These are phyloP conservation scores for Echeneis naucrates DNA, from an alignment of 2,797 vertebrate genomes.

Conservation along the genomic window DNA sequence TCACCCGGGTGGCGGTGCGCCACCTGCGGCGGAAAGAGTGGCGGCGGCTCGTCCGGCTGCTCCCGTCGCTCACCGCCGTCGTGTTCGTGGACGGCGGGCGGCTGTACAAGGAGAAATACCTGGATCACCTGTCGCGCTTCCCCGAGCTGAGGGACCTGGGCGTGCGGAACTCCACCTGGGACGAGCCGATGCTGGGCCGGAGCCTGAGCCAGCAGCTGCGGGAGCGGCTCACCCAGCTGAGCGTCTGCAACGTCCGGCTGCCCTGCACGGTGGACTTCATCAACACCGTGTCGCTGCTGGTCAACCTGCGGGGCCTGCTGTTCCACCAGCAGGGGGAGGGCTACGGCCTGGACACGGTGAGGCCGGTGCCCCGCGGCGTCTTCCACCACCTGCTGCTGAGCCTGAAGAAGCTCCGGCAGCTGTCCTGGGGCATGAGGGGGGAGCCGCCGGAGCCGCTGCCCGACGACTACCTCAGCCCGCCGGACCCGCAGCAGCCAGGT, in stretches of 20 bases:
- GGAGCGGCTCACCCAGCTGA: slow-evolving; percentile 64
- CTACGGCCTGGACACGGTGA: slow-evolving; percentile 64
- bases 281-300: slow-evolving; percentile 38
- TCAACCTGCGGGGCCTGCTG: slow-evolving; percentile 67
- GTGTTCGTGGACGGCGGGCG: slow-evolving; percentile 70
- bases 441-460: slow-evolving; percentile 66
- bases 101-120: slow-evolving; percentile 65
- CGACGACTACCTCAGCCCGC: slow-evolving; percentile 69
- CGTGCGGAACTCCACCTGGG: slow-evolving; percentile 68
- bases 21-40: slow-evolving; percentile 74
- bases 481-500: slow-evolving; percentile 59
- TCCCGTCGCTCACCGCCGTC: slow-evolving; percentile 66
- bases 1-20: slow-evolving; percentile 66
- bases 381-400: slow-evolving; percentile 66
- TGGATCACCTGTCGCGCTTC: slow-evolving; percentile 62
- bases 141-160: slow-evolving; percentile 50
- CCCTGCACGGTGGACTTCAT: slow-evolving; percentile 62
- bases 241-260: slow-evolving; percentile 73
- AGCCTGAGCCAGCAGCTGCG: slow-evolving; percentile 46
- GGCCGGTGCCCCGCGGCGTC: slow-evolving; percentile 60
- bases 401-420: slow-evolving; percentile 62
- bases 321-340: slow-evolving; percentile 73
- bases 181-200: slow-evolving; percentile 52
- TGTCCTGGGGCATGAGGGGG: slow-evolving; percentile 77
- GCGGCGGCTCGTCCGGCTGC: slow-evolving; percentile 69